A percentile compares a stretch with the other conserved stretches of the same genome.
Conservation (phyloP, 1,140 invertebrate species). For the Sinella curviseta region DNA sequence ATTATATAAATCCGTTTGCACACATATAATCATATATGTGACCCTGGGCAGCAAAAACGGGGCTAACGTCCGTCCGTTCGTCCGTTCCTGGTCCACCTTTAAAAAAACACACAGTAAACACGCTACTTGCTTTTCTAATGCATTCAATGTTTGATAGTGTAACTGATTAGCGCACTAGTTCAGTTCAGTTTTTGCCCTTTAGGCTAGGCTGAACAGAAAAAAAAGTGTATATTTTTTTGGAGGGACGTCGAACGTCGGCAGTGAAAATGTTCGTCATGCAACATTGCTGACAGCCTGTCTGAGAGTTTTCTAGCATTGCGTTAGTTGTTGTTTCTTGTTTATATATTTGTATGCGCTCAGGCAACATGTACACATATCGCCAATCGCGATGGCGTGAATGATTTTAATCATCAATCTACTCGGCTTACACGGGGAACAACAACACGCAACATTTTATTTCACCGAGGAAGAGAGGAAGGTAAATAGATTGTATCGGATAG, state of each 20-base stretch:
- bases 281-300: slow-evolving; percentile 1
- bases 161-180: background rate
- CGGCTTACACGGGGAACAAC: background rate
- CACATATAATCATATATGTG: background rate
- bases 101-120: background rate
- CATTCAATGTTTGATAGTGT: background rate
- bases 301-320: too few species aligned
- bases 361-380: too few species aligned
- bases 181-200: background rate
- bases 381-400: slow-evolving; percentile 23
- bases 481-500: slow-evolving; percentile 27
- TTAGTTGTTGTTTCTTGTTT: background rate
- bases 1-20: background rate
- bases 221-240: too few species aligned
- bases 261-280: too few species aligned
- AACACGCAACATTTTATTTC: background rate
- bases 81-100: too few species aligned
- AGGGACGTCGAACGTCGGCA: too few species aligned
- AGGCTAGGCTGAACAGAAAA: background rate
- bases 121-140: background rate
- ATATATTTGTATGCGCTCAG: slow-evolving; percentile 3
- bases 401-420: slow-evolving; percentile 25
- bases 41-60: background rate
- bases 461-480: background rate
- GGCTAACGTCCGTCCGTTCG: background rate